Evolutionary conservation across 1,140 invertebrate genomes (phyloP), one percentile per base, ranked within the genome.

Genomic region (Phocides pigmalion): DNA sequence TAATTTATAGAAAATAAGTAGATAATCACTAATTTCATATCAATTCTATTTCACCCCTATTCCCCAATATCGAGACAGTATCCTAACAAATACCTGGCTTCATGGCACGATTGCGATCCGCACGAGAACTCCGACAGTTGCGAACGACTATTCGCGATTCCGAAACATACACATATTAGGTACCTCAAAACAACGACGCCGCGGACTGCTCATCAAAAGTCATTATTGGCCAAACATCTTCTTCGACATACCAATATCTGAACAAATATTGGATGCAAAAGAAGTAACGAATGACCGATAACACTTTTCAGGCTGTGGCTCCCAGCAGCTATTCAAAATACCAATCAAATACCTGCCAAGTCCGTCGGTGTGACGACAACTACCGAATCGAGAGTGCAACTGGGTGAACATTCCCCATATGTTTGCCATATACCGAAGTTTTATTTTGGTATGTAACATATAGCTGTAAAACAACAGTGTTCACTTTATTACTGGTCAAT

Each of bases 401-500:
- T 79, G 79, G 76, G 64, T 75, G 68, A 70, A 77, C 76, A 77
- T 74, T 77, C 80, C 81, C 82, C 80, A 79, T 82, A 86, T 72
- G 76, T 84, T 82, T 88, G 88, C 86, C 86, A 87, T 84, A 81
- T 87, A 90, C 79, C 83, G 81, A 81, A 84, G 81, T 86, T 73
- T 79, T 82, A 87, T 87, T 87, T 89, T 88, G 84, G 81, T 83
- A 85, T 86, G 77, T 77, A 83, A 88, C 76, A 79, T 79, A 79
- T 76, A 83, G 88, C 88, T 90, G 88, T 86, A 90, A 90, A 90
- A 90, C 72, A 90, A 89, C 72, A 90, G 80, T 88, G 82, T 89
- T 87, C 76, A 89, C 74, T 89, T 90, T 87, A 89, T 87, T 89
- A 88, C 81, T 87, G 64, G 76, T 70, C 74, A 71, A 67, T 70